Base-by-base conservation (phyloP, 1,140 invertebrate species). In the Caerostris darwini region DNA sequence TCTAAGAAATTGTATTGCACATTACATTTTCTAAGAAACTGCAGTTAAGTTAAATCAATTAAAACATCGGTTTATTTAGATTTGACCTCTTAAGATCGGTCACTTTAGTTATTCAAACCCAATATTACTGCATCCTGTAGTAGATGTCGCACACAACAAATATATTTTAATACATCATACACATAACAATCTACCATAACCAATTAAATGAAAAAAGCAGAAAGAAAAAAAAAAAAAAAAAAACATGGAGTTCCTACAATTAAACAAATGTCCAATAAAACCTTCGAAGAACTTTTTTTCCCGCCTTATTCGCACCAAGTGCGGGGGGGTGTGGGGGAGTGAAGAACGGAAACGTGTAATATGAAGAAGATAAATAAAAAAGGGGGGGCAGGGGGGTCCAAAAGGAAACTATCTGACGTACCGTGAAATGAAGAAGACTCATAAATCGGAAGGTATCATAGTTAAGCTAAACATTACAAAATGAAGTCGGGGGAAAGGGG, bases 381-480 rank as follows among this genome's bases (percentile, higher is more conserved):
- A 5, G 12, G 7, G 12, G 7, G 54, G 56, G 12, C 56, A 82
- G 82, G 34, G 7, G 6, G 50, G 56, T 82, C n/a, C n/a, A 91
- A 91, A 91, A 56, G 56, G 77, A 81, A 91, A 59, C 54, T n/a
- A 57, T 64, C 53, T 83, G 77, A 85, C 57, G 82, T 93, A 77
- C 85, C 85, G 92, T 93, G 61, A 93, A 93, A 93, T 81, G 69
- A 93, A 88, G 77, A 58, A 64, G 53, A 53, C 64, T 56, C 53
- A 57, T 57, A 93, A 93, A 83, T 82, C 54, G 17, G 54, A 58
- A 87, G 54, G 56, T 93, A 93, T 81, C 56, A 82, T 81, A 94
- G 34, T 81, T 82, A 67, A 64, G 86, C 56, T 87, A 81, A 89
- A 77, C 56, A 69, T 88, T 81, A 88, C 67, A 94, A 94, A 89